Percentiles rank a stretch among this genome's conserved stretches.
These are phyloP conservation scores for Rachycentron canadum DNA, from an alignment of 2,797 vertebrate genomes.

Conservation along the genomic window DNA sequence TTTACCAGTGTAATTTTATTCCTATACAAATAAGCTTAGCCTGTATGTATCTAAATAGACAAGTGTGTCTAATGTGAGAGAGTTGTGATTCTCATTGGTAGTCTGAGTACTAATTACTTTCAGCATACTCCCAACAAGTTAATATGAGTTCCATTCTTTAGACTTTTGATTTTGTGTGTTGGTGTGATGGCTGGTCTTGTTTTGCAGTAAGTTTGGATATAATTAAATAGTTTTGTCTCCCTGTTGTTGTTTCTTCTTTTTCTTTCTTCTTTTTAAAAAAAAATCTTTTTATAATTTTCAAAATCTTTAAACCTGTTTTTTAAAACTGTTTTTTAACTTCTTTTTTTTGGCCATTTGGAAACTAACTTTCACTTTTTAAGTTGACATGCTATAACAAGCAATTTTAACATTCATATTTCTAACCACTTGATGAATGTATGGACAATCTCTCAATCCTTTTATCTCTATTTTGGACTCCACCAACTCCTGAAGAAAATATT, in stretches of 20 bases:
- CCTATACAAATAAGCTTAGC: slow-evolving; percentile 12
- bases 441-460: too few relatives aligned
- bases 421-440: too few relatives aligned
- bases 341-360: too few relatives aligned
- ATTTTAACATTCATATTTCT: background rate
- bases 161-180: background rate
- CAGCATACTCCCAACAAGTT: background rate
- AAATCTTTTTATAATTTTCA: background rate
- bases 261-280: background rate
- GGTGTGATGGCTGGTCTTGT: background rate
- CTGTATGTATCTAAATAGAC: background rate
- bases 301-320: background rate
- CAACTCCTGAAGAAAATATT: too few relatives aligned
- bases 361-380: too few relatives aligned
- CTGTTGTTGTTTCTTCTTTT: background rate
- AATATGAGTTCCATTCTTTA: background rate
- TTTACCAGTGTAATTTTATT: slow-evolving; percentile 14
- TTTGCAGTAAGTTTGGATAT: background rate
- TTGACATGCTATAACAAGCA: too few relatives aligned
- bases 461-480: too few relatives aligned
- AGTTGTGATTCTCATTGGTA: slow-evolving; percentile 3
- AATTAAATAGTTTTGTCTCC: background rate
- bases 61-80: slow-evolving; percentile 17
- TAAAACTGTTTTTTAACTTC: too few relatives aligned
- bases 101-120: slow-evolving; percentile 5